Conservation (phyloP, 2,113 vertebrate species). For the Ramphastos sulfuratus region DNA sequence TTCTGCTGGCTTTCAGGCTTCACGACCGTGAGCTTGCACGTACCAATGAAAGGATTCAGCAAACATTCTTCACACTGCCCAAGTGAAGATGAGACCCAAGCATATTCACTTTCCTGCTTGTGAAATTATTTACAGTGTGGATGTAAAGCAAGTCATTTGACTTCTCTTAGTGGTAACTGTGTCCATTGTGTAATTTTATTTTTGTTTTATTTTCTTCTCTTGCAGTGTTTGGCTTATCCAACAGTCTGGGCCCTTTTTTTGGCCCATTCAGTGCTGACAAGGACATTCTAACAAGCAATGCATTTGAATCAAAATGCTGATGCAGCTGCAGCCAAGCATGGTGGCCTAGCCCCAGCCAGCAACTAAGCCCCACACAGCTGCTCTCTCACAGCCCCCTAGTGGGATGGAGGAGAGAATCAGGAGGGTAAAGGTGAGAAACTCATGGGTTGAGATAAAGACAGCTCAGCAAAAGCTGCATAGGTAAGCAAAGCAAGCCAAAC, state of each 20-base stretch:
- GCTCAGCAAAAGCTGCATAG: background rate
- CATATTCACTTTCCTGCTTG: constrained; percentile 34
- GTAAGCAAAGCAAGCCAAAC: background rate
- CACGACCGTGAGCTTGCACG: background rate
- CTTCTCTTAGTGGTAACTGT: constrained; percentile 38
- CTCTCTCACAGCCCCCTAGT: background rate
- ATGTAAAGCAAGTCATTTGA: constrained; percentile 44
- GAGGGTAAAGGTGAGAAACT: background rate
- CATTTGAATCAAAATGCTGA: background rate
- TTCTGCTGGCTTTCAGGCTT: constrained; percentile 43
- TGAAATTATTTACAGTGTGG: constrained; percentile 26
- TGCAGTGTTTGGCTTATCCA: background rate
- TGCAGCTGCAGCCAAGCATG: background rate
- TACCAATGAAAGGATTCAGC: constrained; percentile 39
- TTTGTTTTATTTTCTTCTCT: background rate
- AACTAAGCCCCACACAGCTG: background rate
- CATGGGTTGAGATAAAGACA: background rate
- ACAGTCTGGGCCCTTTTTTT: background rate
- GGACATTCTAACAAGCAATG: background rate
- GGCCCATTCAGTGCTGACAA: background rate
- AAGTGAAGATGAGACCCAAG: background rate
- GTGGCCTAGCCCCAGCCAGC: background rate
- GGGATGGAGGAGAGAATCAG: background rate
- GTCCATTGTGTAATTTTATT: background rate
- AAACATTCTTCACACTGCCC: constrained; percentile 37